These are phyloP conservation scores for Notamacropus eugenii DNA, from an alignment of 2,797 vertebrate species.

Conservation along the genomic window DNA sequence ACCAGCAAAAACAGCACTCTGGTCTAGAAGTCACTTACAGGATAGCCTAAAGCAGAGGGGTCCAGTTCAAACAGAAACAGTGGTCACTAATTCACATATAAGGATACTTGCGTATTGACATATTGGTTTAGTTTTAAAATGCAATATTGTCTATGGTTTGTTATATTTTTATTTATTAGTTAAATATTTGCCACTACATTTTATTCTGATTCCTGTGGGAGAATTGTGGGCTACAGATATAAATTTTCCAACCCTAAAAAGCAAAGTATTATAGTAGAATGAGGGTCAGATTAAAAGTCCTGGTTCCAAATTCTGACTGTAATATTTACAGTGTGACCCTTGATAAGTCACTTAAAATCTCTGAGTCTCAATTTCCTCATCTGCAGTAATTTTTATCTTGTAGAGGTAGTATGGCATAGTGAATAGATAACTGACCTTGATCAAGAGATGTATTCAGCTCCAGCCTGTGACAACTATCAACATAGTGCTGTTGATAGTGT, in stretches of 20 bases:
- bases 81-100: background rate
- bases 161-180: background rate
- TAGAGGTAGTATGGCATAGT: background rate
- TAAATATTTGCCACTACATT: background rate
- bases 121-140: background rate
- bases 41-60: too few species aligned
- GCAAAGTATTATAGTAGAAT: background rate
- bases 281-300: too few species aligned
- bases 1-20: too few species aligned
- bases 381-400: background rate
- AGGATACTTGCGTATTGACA: background rate
- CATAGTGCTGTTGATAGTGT: background rate
- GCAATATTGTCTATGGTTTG: background rate
- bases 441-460: background rate
- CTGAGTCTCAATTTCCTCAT: background rate
- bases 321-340: background rate
- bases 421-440: background rate
- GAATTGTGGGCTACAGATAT: background rate
- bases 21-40: too few species aligned
- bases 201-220: background rate
- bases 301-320: background rate
- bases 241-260: background rate
- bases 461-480: background rate
- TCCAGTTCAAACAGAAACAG: too few species aligned
- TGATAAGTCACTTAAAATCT: background rate